Evolutionary conservation across 1,140 invertebrate genomes (phyloP).

Genomic region (Drosophila sproati): DNA sequence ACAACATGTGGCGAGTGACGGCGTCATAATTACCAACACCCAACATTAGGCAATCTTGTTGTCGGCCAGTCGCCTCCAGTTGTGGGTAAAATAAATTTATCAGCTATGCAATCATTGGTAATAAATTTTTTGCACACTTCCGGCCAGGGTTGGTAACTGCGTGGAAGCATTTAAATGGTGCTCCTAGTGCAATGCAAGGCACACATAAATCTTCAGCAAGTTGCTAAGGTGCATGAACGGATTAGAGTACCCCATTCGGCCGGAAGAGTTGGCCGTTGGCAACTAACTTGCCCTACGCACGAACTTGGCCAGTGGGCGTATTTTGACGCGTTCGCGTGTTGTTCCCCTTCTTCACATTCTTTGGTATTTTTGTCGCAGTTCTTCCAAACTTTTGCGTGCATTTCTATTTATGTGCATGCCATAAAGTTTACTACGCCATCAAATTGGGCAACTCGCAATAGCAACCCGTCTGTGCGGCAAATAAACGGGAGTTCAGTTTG

Average conservation of each 20-base stretch:
- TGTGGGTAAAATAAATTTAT: slow-evolving; percentile 76
- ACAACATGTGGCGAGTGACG: slow-evolving; percentile 28
- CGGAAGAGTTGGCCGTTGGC: slow-evolving; percentile 23
- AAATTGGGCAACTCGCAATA: slow-evolving; percentile 44
- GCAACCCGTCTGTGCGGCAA: slow-evolving; percentile 25
- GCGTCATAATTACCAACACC: slow-evolving; percentile 65
- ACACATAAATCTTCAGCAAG: slow-evolving; percentile 67
- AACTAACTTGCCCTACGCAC: slow-evolving; percentile 28
- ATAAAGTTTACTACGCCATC: slow-evolving; percentile 77
- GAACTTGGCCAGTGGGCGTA: slow-evolving; percentile 13
- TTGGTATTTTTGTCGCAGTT: slow-evolving; percentile 48
- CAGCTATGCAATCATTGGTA: slow-evolving; percentile 71
- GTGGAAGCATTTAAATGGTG: slow-evolving; percentile 69
- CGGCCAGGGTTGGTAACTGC: slow-evolving; percentile 3
- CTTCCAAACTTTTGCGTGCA: slow-evolving; percentile 59
- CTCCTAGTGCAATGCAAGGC: slow-evolving; percentile 73
- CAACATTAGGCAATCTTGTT: slow-evolving; percentile 22
- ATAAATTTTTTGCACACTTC: slow-evolving; percentile 68
- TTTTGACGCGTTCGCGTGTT: slow-evolving; percentile 36
- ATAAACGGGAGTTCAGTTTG: slow-evolving; percentile 40
- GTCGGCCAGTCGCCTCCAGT: slow-evolving; percentile 35
- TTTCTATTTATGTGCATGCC: slow-evolving; percentile 76
- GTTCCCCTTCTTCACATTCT: slow-evolving; percentile 7
- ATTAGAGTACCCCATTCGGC: slow-evolving; percentile 51
- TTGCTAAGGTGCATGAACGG: slow-evolving; percentile 58